Base-by-base conservation (phyloP, 2,797 vertebrate species). In the Macrochelys suwanniensis region DNA sequence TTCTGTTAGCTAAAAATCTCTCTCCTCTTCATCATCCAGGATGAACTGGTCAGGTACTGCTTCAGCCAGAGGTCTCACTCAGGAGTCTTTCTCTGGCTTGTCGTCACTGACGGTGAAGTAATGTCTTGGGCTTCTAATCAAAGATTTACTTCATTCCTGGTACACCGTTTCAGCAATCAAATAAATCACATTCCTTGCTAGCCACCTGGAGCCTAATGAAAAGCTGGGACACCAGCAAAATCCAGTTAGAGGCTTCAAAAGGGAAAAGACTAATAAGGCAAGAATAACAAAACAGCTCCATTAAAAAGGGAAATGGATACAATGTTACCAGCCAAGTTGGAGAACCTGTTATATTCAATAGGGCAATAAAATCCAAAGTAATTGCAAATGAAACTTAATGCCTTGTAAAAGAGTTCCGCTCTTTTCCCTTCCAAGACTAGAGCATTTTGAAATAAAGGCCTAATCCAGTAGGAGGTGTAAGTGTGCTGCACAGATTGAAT, bases 351-450 rank as follows among this genome's bases (percentile, higher is more conserved):
- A n/a, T 59, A 95, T 95, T 96, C 97, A 94, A 94, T 89, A 94
- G 94, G 93, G 93, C 97, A 94, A 89, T 97, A 97, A 97, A 97
- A 97, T 92, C 89, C 51, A 17, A 56, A 97, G 96, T 97, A 97
- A 97, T 97, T 97, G 93, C 92, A 96, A 97, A 97, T 97, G 97
- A 98, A 98, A 98, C 97, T 96, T 96, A 97, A 98, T 97, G 95
- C 97, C 97, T 97, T 97, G 97, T 97, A 98, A 98, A 97, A 96
- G 89, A 90, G 76, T 80, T 94, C 80, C 76, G 91, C 82, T 96
- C 59, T 82, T 50, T 90, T 74, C 77, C 77, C 90, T 92, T 17
- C 47, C 0, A 1, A 85, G 11, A 84, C 89, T 88, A 15, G 15
- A 21, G 92, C 89, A 74, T 79, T 79, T 90, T 37, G 91, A 89